These are phyloP conservation scores for Temnothorax curvispinosus DNA, from an alignment of 1,140 invertebrate genomes.

Conservation along the genomic window DNA sequence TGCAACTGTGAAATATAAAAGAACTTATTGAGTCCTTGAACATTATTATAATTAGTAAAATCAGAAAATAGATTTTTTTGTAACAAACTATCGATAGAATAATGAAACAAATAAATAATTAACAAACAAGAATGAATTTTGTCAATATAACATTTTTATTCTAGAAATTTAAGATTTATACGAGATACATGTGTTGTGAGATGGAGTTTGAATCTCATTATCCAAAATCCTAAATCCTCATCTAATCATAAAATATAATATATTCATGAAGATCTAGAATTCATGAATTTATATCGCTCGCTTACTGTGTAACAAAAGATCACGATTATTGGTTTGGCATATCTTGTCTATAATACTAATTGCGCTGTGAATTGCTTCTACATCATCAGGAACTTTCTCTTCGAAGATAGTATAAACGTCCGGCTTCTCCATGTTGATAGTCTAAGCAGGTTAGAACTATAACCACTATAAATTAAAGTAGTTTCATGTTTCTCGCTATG, in stretches of 20 bases:
- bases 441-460: too few relatives aligned
- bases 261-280: background rate
- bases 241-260: background rate
- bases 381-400: too few relatives aligned
- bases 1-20: background rate
- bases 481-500: too few relatives aligned
- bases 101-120: background rate
- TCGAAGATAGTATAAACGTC: too few relatives aligned
- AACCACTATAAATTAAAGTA: too few relatives aligned
- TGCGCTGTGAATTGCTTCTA: too few relatives aligned
- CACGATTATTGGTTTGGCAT: too few relatives aligned
- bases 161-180: background rate
- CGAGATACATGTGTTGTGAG: background rate
- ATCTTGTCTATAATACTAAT: too few relatives aligned
- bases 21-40: background rate
- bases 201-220: background rate
- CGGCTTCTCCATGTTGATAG: too few relatives aligned
- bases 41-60: conserved; percentile 5
- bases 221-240: background rate
- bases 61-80: background rate
- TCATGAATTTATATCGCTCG: background rate
- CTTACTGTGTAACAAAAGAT: background rate
- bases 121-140: background rate
- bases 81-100: background rate
- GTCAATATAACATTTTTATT: background rate